Conservation (phyloP, 2,113 vertebrate genomes). For the Vicugna pacos region DNA sequence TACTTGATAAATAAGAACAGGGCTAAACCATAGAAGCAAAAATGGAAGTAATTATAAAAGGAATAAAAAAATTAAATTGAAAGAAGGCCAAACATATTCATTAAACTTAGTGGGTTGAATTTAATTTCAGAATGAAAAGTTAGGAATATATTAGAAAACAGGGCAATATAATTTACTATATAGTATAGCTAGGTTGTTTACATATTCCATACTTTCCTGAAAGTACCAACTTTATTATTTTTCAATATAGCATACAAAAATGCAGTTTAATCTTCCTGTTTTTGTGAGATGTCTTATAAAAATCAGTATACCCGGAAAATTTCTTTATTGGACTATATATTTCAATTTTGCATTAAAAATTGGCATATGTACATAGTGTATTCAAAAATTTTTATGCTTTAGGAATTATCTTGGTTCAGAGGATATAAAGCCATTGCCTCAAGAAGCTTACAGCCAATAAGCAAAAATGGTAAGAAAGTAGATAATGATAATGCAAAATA, state of each 20-base stretch:
- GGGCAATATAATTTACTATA: background rate
- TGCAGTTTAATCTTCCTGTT: background rate
- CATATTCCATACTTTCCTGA: background rate
- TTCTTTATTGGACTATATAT: background rate
- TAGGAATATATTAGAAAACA: background rate
- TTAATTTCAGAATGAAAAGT: background rate
- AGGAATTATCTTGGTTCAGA: background rate
- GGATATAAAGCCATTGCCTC: background rate
- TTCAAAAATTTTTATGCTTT: background rate
- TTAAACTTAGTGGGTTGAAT: background rate
- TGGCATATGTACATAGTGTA: background rate
- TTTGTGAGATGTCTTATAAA: background rate
- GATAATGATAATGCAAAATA: background rate
- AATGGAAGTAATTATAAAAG: background rate
- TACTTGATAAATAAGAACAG: background rate
- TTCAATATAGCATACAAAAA: background rate
- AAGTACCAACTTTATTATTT: conserved; percentile 16
- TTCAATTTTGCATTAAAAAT: background rate
- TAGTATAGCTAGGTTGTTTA: background rate
- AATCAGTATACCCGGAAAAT: background rate
- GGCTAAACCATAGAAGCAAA: background rate
- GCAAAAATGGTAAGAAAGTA: background rate
- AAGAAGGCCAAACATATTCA: background rate
- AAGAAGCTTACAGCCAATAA: background rate
- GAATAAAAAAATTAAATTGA: background rate